Base-by-base conservation (phyloP, 2,888 invertebrate species). In the Serripes groenlandicus region DNA sequence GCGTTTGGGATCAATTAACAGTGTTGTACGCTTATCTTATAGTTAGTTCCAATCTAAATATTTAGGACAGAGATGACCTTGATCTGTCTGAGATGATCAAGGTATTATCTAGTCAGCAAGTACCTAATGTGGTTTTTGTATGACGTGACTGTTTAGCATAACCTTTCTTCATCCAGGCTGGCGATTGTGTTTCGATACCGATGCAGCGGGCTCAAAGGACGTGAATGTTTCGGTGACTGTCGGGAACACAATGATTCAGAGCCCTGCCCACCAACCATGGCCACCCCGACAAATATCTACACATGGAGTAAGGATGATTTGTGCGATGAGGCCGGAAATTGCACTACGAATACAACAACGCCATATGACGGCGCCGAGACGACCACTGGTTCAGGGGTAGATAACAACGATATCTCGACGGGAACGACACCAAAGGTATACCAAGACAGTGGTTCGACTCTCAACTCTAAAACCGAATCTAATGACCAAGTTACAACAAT, bases 211-310 rank as follows among this genome's bases (percentile, higher is more conserved):
- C 69, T 32, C 11, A 56, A 26, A 4, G 78, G 75, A 11, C 72
- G 76, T 4, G 0, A 35, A 0, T 85, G 85, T 58, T 85, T 81
- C 42, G 75, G 76, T 9, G 85, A 85, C 37, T 85, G 85, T 56
- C 26, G 73, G 21, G 79, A 81, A 34, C 85, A 85, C 37, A 34
- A 52, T 15, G 70, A 42, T 5, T 64, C 66, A 3, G 81, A 85
- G 18, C 52, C 72, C 2, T 85, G 85, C 42, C 85, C 85, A 30
- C 42, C 56, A 11, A 56, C 66, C 5, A 34, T 68, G 32, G 37
- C 84, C n/a, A 56, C 68, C 0, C 73, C 73, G n/a, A 23, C 42
- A 5, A 37, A 26, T 42, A 56, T 56, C 23, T 56, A 56, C 7
- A 11, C 56, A 28, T 21, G 56, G 18, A 74, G 73, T 30, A 76